Base-by-base conservation (phyloP, 23 tunicate genomes). In the Phallusia fumigata region DNA sequence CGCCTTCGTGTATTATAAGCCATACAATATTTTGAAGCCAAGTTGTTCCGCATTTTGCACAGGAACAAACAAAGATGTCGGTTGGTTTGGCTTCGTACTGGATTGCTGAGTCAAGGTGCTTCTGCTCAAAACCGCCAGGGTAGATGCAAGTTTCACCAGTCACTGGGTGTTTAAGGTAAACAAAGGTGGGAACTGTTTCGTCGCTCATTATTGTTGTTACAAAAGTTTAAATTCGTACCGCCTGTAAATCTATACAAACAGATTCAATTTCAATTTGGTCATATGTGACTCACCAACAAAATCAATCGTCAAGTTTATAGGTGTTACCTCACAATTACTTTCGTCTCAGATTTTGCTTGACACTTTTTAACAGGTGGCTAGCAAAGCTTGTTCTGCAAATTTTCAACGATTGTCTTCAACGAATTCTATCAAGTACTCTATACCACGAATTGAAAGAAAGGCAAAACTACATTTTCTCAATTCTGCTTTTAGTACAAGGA, bases 11-110 rank as follows among this genome's bases (percentile, higher is more conserved):
- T 28, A 83, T 19, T 19, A 91, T 72, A 31, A 79, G 65, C 96
- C 96, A 91, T 21, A 83, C 88, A 64, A 91, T 91, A 58, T 82
- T 80, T 45, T 91, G 91, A 35, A 83, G 31, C 96, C 96, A 91
- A 5, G 96, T 91, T 19, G 82, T 78, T 35, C 96, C 96, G 53
- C 88, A 79, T 58, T 87, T 91, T 10, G 88, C 84, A 79, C 33
- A 86, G 0, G 86, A 44, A 78, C 95, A 90, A 47, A 90, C 64
- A 78, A 82, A 90, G 12, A 90, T 31, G 52, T 91, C 96, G 19
- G 32, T 53, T 19, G 77, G 33, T 53, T 79, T 53, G 5, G 90
- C 88, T 74, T 75, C 47, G 74, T 86, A 91, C 34, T 74, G 45
- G 36, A 87, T 10, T 11, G 91, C 96, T 15, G 91, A 79, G 22